phyloP scores from a whole-genome alignment of 2,888 invertebrate genomes.

The Drosophila sordidula region DNA sequence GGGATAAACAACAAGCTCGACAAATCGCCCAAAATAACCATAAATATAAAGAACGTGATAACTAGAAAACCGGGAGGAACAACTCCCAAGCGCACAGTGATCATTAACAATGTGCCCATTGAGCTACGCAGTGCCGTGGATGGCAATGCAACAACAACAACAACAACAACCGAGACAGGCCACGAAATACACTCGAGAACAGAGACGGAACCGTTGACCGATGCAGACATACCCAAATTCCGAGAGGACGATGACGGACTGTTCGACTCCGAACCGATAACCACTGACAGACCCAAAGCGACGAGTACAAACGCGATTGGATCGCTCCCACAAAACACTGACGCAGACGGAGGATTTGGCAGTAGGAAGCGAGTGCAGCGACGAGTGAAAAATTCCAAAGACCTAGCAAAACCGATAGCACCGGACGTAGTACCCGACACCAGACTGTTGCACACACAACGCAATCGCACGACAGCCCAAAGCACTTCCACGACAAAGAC shows the following conservation, averaged over 20 bases:
- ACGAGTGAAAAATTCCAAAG: neutral
- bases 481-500: neutral
- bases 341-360: neutral
- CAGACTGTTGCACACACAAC: constrained; percentile 36
- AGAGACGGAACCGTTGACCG: constrained; percentile 4
- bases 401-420: constrained; percentile 10
- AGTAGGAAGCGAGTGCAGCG: constrained; percentile 23
- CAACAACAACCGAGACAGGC: constrained; percentile 20
- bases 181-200: neutral
- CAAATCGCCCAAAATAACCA: constrained; percentile 65
- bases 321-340: neutral
- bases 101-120: constrained; percentile 83
- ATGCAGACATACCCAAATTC: constrained; percentile 18
- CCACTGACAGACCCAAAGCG: neutral
- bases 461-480: constrained; percentile 34
- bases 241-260: constrained; percentile 3
- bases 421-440: neutral
- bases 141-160: constrained; percentile 27
- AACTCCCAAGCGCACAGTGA: constrained; percentile 74
- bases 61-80: constrained; percentile 55
- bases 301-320: neutral
- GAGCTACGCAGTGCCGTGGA: constrained; percentile 75
- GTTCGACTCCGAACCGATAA: neutral
- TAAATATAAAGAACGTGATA: constrained; percentile 58
- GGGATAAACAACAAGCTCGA: constrained; percentile 82